Percentiles rank a stretch among this genome's conserved stretches.
Conservation (phyloP, 2,888 invertebrate genomes). For the Eristalis pertinax region DNA sequence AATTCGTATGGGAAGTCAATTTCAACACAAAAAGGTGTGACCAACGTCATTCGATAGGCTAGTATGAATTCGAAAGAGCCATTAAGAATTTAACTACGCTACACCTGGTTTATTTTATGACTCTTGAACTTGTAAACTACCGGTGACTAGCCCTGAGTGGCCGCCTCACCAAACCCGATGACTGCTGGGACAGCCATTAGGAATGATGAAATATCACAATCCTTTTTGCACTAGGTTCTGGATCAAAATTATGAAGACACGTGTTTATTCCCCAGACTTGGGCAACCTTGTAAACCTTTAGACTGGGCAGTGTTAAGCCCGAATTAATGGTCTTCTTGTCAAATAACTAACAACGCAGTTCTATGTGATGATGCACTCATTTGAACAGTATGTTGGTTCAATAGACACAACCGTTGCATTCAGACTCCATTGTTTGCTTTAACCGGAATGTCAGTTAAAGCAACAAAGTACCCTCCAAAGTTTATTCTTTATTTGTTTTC, state of each 20-base stretch:
- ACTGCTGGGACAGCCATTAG: not conserved
- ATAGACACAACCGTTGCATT: too few relatives aligned
- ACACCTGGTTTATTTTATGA: slow-evolving; percentile 15
- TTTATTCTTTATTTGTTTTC: too few relatives aligned
- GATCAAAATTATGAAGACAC: not conserved
- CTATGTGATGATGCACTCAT: too few relatives aligned
- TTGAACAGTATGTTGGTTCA: too few relatives aligned
- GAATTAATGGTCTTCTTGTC: too few relatives aligned
- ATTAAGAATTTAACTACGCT: slow-evolving; percentile 6
- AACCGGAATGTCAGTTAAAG: too few relatives aligned
- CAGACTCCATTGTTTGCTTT: too few relatives aligned
- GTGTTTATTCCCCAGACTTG: not conserved
- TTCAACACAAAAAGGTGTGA: not conserved
- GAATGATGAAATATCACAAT: not conserved
- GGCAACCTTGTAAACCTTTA: not conserved
- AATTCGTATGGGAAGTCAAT: not conserved
- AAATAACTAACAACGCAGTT: too few relatives aligned
- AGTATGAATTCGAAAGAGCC: not conserved
- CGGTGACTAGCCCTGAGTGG: not conserved
- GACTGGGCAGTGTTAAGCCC: too few relatives aligned
- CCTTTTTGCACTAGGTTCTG: not conserved
- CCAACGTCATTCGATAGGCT: not conserved
- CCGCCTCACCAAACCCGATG: not conserved
- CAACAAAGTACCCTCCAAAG: too few relatives aligned
- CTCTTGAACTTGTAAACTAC: not conserved